These are phyloP conservation scores for Tonatia bakeri DNA, from an alignment of 2,113 vertebrate genomes.

Conservation along the genomic window DNA sequence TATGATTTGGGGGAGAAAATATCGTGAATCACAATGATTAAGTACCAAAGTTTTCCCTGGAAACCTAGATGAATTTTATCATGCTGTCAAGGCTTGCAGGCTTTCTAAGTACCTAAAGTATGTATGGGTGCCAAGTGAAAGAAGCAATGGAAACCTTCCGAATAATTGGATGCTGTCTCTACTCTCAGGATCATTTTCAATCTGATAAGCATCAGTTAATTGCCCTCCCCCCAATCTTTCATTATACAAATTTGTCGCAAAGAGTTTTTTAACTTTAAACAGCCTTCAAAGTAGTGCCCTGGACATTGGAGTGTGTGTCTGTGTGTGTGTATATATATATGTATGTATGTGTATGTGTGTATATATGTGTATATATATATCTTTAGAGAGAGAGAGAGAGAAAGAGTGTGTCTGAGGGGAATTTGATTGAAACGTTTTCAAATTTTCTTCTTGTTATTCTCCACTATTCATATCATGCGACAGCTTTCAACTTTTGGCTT, in stretches of 20 bases:
- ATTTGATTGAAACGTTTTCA: neutral
- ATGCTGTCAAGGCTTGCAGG: neutral
- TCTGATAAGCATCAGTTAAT: neutral
- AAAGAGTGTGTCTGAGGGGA: neutral
- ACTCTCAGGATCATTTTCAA: conserved; percentile 19
- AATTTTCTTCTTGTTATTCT: neutral
- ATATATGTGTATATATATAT: too few species aligned
- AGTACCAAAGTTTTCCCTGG: neutral
- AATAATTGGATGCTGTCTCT: neutral
- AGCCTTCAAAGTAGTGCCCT: neutral
- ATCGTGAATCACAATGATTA: neutral
- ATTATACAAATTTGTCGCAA: neutral
- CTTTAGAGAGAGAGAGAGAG: too few species aligned
- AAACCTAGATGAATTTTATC: neutral
- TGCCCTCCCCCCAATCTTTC: neutral
- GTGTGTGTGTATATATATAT: neutral
- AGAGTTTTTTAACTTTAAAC: neutral
- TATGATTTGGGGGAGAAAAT: neutral
- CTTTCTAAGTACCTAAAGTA: neutral
- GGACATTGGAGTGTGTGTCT: neutral
- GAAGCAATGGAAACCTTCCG: neutral
- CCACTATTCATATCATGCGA: neutral
- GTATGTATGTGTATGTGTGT: neutral
- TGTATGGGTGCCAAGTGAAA: neutral
- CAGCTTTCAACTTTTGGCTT: neutral